A percentile compares a stretch with the other conserved stretches of the same genome.
These are phyloP conservation scores for Barnardius zonarius DNA, from an alignment of 2,113 vertebrate genomes.

Conservation along the genomic window DNA sequence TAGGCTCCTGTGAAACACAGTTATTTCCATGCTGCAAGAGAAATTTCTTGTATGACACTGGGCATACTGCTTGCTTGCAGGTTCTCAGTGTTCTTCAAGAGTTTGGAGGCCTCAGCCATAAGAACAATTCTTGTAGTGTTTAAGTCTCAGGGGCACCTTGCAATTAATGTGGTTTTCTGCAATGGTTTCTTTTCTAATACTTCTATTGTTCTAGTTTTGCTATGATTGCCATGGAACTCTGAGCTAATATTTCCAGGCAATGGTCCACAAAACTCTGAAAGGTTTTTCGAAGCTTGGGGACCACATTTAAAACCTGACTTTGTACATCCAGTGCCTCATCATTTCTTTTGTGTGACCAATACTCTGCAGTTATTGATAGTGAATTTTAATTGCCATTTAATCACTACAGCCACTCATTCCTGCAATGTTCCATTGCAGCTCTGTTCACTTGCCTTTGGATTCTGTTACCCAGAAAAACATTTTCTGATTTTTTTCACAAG, in stretches of 20 bases:
- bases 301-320: neutral
- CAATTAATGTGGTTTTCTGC: neutral
- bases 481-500: neutral
- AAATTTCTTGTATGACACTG: neutral
- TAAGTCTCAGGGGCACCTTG: neutral
- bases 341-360: neutral
- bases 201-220: neutral
- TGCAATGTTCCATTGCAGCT: neutral
- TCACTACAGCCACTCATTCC: neutral
- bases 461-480: neutral
- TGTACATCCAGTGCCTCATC: neutral
- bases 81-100: neutral
- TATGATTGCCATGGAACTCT: neutral
- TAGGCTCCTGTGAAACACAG: accelerated
- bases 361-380: neutral
- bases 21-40: neutral
- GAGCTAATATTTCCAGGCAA: neutral
- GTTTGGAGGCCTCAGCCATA: neutral
- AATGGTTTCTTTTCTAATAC: neutral
- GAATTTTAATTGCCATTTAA: neutral
- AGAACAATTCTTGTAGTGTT: neutral
- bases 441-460: neutral
- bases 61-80: neutral
- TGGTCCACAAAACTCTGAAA: neutral
- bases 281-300: neutral